Evolutionary conservation across 1,140 invertebrate genomes (phyloP), one percentile per base, ranked within the genome.

Genomic region (Epicauta chinensis): DNA sequence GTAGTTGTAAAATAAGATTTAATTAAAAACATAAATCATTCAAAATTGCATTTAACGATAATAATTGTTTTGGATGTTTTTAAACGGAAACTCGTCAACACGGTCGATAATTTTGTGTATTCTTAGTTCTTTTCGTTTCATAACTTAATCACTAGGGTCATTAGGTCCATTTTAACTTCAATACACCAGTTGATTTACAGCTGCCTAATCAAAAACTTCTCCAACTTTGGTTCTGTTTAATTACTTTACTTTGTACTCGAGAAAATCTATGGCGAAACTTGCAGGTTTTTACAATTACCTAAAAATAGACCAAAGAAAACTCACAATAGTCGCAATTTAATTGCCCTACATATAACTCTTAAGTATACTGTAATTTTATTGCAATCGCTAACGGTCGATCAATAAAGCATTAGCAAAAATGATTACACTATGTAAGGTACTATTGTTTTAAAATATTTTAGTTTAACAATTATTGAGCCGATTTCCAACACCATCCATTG

Each of bases 171-270:
- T 62, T 62, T 57, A 55, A 62, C 47, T 54, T 55, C 51, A 61
- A 61, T 59, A 55, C 56, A 48, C 16, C 30, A 29, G 31, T 51
- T 62, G 60, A 62, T 62, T 62, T 62, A 59, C 57, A 55, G 55
- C 48, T 52, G 53, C 53, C 57, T 56, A 62, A 62, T 62, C 60
- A 58, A 57, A 54, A 52, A 62, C 57, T 62, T 60, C 55, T 37
- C 48, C 37, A 62, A 58, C 60, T 60, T 62, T 51, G 46, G 53
- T 52, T 56, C 53, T 50, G 48, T 62, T 60, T 62, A 62, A 62
- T 62, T 62, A 59, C 51, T 60, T 55, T 53, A 59, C 51, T 60
- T 62, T 56, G 57, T 57, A 43, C 55, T 57, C 5, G 29, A 53
- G 41, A 32, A 46, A 50, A 59, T 41, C 53, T 50, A 53, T 43